Percentiles rank a stretch among this genome's conserved stretches.
These are phyloP conservation scores for Pseudocheirus occidentalis DNA, from an alignment of 2,797 vertebrate genomes.

Conservation along the genomic window DNA sequence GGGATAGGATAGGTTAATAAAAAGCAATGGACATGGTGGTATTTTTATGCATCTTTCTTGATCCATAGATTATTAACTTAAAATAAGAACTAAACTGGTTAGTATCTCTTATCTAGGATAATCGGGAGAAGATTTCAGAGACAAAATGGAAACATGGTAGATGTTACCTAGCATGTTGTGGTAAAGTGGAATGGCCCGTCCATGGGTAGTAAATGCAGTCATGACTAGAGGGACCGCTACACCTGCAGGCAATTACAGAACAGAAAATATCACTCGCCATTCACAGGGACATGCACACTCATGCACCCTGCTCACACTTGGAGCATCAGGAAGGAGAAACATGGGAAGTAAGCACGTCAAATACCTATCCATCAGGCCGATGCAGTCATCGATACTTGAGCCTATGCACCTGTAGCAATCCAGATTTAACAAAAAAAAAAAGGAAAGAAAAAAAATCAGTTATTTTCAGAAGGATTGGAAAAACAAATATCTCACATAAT, in stretches of 20 bases:
- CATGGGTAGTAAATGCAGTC: conserved; percentile 90
- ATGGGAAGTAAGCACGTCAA: conserved; percentile 80
- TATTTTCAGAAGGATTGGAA: conserved; percentile 35
- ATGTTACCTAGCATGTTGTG: conserved; percentile 90
- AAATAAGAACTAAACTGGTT: conserved; percentile 66
- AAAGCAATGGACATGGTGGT: background rate
- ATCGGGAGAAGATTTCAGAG: conserved; percentile 49
- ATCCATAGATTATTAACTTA: background rate
- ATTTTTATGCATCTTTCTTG: background rate
- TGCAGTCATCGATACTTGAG: conserved; percentile 94
- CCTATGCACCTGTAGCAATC: conserved; percentile 92
- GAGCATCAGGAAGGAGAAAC: conserved; percentile 76
- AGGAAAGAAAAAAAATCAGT: conserved; percentile 38
- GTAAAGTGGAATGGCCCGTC: conserved; percentile 87
- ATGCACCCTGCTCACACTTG: conserved; percentile 84
- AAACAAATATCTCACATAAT: background rate
- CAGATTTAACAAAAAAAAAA: conserved; percentile 60
- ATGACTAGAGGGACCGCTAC: conserved; percentile 88
- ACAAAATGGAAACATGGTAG: conserved; percentile 80
- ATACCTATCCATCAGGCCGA: conserved; percentile 99
- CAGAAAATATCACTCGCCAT: conserved; percentile 85
- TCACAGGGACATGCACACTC: conserved; percentile 85
- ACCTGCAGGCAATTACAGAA: conserved; percentile 89
- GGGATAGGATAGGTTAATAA: background rate
- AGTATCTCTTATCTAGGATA: conserved; percentile 34